Evolutionary conservation across 1,140 invertebrate genomes (phyloP), one percentile per base, ranked within the genome.

Genomic region (Cydia splendana): DNA sequence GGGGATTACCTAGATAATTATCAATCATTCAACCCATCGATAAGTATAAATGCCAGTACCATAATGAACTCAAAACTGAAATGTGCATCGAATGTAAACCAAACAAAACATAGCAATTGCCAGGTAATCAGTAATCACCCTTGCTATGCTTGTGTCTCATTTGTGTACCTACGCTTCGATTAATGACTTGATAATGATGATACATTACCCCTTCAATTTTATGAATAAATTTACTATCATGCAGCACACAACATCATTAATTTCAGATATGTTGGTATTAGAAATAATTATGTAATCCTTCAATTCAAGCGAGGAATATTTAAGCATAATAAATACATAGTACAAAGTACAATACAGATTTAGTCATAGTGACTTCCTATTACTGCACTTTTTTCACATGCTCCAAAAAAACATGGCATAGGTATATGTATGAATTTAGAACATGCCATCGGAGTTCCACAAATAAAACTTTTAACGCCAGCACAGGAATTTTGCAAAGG

Each of bases 141-240:
- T 10, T 28, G 7, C 28, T 30, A 13, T 67, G 62, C 30, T 48
- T 48, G 5, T 53, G 51, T n/a, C 51, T 13, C 51, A 57, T 57
- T 20, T 57, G 53, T 57, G 18, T 38, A 28, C 65, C 24, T 34
- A 67, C 65, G n/a, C 65, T 42, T 69, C 30, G 28, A 69, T 69
- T 34, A 69, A 69, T 69, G 65, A 34, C 15, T 30, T 69, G 34
- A 34, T 69, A 38, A 69, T 69, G 13, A 38, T 38, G 65, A 69
- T 38, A 38, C 34, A 69, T 38, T 69, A 69, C 4, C 65, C 65
- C 65, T 38, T 69, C 34, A 69, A 9, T 42, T 30, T 69, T 38
- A 38, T 69, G 5, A 69, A 69, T 69, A 4, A 69, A 69, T 69
- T 69, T 15, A 67, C 65, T 69, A 69, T 69, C 65, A 69, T 38